These are phyloP conservation scores for Myotis yumanensis DNA, from an alignment of 2,113 vertebrate genomes.

Conservation along the genomic window DNA sequence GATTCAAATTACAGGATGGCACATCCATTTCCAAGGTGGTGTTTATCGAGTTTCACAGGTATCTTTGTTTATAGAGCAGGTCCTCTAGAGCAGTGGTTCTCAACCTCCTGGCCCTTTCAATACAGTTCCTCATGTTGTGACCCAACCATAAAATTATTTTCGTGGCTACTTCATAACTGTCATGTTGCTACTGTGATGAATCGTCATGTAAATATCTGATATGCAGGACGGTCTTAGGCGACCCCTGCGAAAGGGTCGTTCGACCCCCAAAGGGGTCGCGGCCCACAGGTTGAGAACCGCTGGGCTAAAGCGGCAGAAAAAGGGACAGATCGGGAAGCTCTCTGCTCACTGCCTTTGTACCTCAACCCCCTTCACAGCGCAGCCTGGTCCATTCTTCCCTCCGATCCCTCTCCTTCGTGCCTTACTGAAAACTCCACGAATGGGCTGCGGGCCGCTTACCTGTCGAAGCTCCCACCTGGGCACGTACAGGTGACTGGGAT, in stretches of 20 bases:
- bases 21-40: slow-evolving; percentile 19
- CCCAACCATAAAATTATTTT: too few relatives aligned
- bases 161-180: too few relatives aligned
- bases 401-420: slow-evolving; percentile 55
- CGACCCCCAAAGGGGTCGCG: too few relatives aligned
- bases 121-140: too few relatives aligned
- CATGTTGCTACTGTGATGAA: too few relatives aligned
- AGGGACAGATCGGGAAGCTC: not conserved
- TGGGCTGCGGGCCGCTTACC: slow-evolving; percentile 47
- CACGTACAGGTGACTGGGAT: slow-evolving; percentile 59
- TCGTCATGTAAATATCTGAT: too few relatives aligned
- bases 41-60: slow-evolving; percentile 4
- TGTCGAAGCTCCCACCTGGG: slow-evolving; percentile 65
- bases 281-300: too few relatives aligned
- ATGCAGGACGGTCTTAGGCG: too few relatives aligned
- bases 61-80: not conserved
- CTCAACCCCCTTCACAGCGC: not conserved
- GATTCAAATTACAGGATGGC: not conserved
- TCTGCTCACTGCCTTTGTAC: not conserved
- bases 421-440: slow-evolving; percentile 17
- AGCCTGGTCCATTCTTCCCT: slow-evolving; percentile 15
- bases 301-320: not conserved
- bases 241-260: too few relatives aligned
- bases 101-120: too few relatives aligned
- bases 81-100: not conserved